Evolutionary conservation across 2,888 invertebrate species (phyloP), one percentile per base, ranked within the genome.

Genomic region (Cerastis rubricosa): DNA sequence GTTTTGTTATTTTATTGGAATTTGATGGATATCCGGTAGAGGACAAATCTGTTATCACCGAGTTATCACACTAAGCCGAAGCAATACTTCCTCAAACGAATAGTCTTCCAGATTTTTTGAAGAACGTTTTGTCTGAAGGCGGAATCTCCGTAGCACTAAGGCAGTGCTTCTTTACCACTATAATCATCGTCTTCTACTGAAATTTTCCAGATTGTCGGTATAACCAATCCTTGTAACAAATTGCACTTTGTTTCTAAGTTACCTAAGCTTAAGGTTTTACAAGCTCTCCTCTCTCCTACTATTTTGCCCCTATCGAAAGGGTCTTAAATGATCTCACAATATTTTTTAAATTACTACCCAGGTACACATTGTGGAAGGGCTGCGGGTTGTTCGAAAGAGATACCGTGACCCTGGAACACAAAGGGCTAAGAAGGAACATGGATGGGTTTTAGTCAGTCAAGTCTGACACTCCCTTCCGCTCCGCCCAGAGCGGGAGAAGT

Each of bases 1-100:
- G 61, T 49, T 78, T 70, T 35, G 25, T 64, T n/a, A n/a, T 29
- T 68, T 35, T 64, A 81, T 63, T 29, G 22, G 17, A 4, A 17
- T 22, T 35, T 43, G n/a, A n/a, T 19, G 19, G 2, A 78, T 19
- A 22, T 29, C 22, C 29, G 14, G 29, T 29, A n/a, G n/a, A 40
- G 25, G 8, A 7, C 8, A 51, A 22, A 51, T 57, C 2, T 25
- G 14, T 25, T 25, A 14, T 54, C 11, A 51, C 22, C 19, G 47
- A 47, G 29, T 47, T 29, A 45, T 25, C 11, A 45, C 19, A 8
- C 12, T 29, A 19, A 47, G 19, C 45, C 25, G 66, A 66, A 47
- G 57, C 25, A 25, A 57, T 25, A 25, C 25, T 25, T 57, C 14
- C 25, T 25, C 25, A 25, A 57, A 54, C 12, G n/a, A 25, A 17